phyloP scores from a whole-genome alignment of 1,140 invertebrate species.

The Rhyzopertha dominica region DNA sequence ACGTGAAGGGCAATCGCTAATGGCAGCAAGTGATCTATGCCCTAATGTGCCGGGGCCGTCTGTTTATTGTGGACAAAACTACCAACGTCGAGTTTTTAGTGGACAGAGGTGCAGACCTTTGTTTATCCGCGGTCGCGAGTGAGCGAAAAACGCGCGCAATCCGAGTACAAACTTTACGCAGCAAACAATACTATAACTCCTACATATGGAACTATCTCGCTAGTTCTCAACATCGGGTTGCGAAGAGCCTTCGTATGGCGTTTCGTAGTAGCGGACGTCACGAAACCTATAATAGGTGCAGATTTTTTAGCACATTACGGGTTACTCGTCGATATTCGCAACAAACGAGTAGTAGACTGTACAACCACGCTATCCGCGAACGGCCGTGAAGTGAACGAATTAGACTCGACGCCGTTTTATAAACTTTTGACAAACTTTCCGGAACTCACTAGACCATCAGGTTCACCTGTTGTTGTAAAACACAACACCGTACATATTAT shows the following conservation, averaged over 20 bases:
- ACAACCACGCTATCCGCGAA: slow-evolving; percentile 15
- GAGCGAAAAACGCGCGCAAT: neutral
- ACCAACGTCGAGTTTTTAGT: slow-evolving; percentile 6
- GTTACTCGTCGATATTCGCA: slow-evolving; percentile 34
- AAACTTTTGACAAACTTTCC: slow-evolving; percentile 13
- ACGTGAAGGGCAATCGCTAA: no score
- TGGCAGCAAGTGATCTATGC: no score
- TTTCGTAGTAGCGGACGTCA: slow-evolving; percentile 41
- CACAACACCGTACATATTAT: slow-evolving; percentile 20
- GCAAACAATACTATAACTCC: slow-evolving; percentile 30
- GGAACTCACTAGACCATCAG: slow-evolving; percentile 15
- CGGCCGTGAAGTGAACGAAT: neutral
- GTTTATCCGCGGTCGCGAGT: neutral
- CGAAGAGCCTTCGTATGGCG: slow-evolving; percentile 33
- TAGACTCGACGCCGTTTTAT: neutral
- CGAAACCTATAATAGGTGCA: slow-evolving; percentile 38
- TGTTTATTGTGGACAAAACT: no score
- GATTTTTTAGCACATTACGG: slow-evolving; percentile 39
- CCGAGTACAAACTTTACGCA: slow-evolving; percentile 26
- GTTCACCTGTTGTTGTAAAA: neutral
- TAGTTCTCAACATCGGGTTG: slow-evolving; percentile 35
- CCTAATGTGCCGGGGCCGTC: no score
- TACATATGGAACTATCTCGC: slow-evolving; percentile 36
- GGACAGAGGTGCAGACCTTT: slow-evolving; percentile 5
- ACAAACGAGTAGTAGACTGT: slow-evolving; percentile 30